Conservation (phyloP, 2,113 vertebrate genomes). For the Ascaphus truei region DNA sequence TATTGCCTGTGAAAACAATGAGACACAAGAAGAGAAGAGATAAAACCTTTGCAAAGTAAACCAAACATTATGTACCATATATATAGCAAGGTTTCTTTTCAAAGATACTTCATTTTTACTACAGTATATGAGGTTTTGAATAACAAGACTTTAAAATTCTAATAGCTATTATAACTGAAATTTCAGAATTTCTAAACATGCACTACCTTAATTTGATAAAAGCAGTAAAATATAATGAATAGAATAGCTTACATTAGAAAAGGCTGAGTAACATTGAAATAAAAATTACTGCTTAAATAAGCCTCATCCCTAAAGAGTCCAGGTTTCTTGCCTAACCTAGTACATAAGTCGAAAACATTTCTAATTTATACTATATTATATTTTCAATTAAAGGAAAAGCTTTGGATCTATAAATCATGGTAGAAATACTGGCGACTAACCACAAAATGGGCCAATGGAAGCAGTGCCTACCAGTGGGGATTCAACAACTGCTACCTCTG, state of each 20-base stretch:
- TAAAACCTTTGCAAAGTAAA: conserved; percentile 48
- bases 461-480: no score
- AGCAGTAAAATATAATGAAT: conserved; percentile 52
- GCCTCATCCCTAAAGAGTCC: background rate
- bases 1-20: conserved; percentile 36
- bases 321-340: no score
- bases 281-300: conserved; percentile 36
- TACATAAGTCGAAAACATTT: no score
- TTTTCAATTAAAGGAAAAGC: no score
- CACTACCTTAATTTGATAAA: conserved; percentile 51
- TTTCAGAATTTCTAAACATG: conserved; percentile 54
- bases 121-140: conserved; percentile 53
- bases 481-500: no score
- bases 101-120: background rate
- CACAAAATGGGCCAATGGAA: no score
- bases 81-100: conserved; percentile 45
- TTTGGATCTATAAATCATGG: no score
- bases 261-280: conserved; percentile 43
- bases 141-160: conserved; percentile 68
- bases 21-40: conserved; percentile 42
- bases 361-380: no score
- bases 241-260: conserved; percentile 38
- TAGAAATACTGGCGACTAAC: no score
- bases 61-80: conserved; percentile 61
- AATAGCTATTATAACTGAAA: conserved; percentile 63